These are phyloP conservation scores for Catocala fraxini DNA, from an alignment of 2,888 invertebrate genomes.

Conservation along the genomic window DNA sequence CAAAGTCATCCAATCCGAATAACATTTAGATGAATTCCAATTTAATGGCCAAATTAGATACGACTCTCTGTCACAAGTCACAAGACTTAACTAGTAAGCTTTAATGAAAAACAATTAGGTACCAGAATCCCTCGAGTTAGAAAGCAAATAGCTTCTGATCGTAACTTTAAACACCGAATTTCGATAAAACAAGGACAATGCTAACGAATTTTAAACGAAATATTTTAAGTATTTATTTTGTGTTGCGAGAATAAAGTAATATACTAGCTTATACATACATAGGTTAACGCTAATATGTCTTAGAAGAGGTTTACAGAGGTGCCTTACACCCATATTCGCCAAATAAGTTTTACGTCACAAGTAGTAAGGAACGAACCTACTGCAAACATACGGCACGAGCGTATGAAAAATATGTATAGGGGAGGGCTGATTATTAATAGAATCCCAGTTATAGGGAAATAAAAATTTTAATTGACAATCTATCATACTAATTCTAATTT, in stretches of 20 bases:
- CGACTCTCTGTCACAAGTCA: conserved; percentile 11
- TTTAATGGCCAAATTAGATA: conserved; percentile 22
- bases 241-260: background rate
- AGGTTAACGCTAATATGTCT: too few relatives aligned
- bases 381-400: too few relatives aligned
- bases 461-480: too few relatives aligned
- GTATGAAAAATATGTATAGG: too few relatives aligned
- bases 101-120: conserved; percentile 51
- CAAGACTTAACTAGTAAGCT: conserved; percentile 33
- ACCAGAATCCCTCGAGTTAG: conserved; percentile 22
- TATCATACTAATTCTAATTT: too few relatives aligned
- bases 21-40: conserved; percentile 18
- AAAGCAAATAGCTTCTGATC: conserved; percentile 21
- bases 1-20: conserved; percentile 8
- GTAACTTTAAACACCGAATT: conserved; percentile 31
- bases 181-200: conserved; percentile 22
- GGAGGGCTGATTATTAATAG: too few relatives aligned
- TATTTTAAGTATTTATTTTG: conserved; percentile 28
- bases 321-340: too few relatives aligned
- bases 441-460: too few relatives aligned
- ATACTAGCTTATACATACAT: too few relatives aligned
- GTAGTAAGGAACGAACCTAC: too few relatives aligned
- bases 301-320: too few relatives aligned
- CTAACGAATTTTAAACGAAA: conserved; percentile 29
- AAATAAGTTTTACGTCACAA: too few relatives aligned